Evolutionary conservation across 2,888 invertebrate genomes (phyloP), one percentile per base, ranked within the genome.

Genomic region (Mystacides longicornis): DNA sequence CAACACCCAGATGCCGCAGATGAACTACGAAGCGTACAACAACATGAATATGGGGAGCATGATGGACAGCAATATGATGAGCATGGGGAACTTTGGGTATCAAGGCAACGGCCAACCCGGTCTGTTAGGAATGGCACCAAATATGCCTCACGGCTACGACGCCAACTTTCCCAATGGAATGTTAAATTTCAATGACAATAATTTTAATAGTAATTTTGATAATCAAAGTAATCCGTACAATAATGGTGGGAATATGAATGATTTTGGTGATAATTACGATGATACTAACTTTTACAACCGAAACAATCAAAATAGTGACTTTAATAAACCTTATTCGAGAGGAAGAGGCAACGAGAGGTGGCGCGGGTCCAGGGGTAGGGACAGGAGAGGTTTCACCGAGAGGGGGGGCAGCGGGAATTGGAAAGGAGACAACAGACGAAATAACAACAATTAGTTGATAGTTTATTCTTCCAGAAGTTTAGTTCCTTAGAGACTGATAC

Each of bases 71-170:
- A 45, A 22, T 50, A 59, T 52, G 61, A 60, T 50, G 51, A 65
- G 64, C 55, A 71, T 75, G 67, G 50, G 21, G 14, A 31, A 23
- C 19, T 52, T 55, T 61, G 60, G 71, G 19, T 69, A 75, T 65
- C 67, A 73, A n/a, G 76, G 79, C 62, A 74, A 74, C 75, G 70
- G 77, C 37, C 74, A 72, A 27, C 81, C 81, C 1, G 81, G 82
- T 1, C 66, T 82, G 23, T 68, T 83, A 62, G 81, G 81, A 11
- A 78, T 82, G 65, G 76, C 79, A 43, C 79, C 79, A 23, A 77
- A 76, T 58, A 73, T 78, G 43, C 77, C 77, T 7, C 79, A 77
- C 63, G 77, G 75, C 64, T 75, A 73, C 58, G 75, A 73, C 65
- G 67, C 66, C 54, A 71, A 70, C 56, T 75, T 71, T 63, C 70